Evolutionary conservation across 1,140 invertebrate species (phyloP).

Genomic region (Heliconius hewitsoni): DNA sequence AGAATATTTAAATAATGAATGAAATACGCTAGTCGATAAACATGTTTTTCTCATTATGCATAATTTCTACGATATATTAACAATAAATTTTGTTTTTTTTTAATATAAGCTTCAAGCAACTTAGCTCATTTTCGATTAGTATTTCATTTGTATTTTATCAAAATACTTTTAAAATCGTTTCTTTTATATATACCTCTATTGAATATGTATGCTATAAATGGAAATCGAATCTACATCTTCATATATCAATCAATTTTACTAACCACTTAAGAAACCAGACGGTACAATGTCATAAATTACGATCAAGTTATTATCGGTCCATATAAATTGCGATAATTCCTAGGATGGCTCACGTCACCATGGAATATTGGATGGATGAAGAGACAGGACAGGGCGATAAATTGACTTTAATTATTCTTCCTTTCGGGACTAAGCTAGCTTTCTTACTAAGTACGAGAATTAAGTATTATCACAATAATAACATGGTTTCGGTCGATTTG

Average conservation of each 20-base stretch:
- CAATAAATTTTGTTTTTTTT: too few relatives aligned
- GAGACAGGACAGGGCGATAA: not conserved
- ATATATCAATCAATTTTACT: not conserved
- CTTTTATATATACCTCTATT: too few relatives aligned
- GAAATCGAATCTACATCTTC: too few relatives aligned
- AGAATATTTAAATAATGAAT: too few relatives aligned
- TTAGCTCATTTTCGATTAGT: too few relatives aligned
- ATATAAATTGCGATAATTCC: conserved; percentile 38
- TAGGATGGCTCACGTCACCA: not conserved
- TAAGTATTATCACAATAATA: not conserved
- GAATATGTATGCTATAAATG: too few relatives aligned
- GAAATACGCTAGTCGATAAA: too few relatives aligned
- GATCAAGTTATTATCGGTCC: conserved; percentile 19
- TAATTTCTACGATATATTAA: too few relatives aligned
- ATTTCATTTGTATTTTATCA: too few relatives aligned
- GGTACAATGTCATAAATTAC: conserved; percentile 11
- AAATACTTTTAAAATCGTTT: too few relatives aligned
- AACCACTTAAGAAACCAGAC: not conserved
- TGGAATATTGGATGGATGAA: conserved; percentile 19
- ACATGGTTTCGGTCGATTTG: not conserved
- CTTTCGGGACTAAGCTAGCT: not conserved
- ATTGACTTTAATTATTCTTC: conserved; percentile 1
- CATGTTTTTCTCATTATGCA: too few relatives aligned
- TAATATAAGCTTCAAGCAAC: too few relatives aligned
- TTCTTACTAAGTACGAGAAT: not conserved